Evolutionary conservation across 2,113 vertebrate genomes (phyloP), one percentile per base, ranked within the genome.

Genomic region (Mastomys natalensis): DNA sequence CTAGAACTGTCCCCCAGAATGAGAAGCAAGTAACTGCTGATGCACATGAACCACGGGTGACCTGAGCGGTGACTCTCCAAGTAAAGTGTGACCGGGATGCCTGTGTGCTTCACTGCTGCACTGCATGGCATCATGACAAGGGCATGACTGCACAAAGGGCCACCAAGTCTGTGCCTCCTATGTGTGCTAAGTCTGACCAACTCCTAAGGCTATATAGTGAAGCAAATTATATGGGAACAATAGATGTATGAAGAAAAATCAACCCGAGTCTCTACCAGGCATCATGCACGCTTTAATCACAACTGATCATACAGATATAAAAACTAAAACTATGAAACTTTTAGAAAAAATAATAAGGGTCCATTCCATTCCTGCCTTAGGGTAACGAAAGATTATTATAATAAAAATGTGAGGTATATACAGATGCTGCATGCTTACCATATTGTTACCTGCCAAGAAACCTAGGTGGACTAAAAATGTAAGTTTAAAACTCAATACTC

Each of bases 301-400:
- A 10, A 92, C 34, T 58, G 62, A 78, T 73, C 76, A 84, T 48
- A 89, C 17, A 86, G 43, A 88, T 22, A 58, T 40, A 60, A 93
- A 93, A 90, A 60, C 5, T 89, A 95, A 94, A 87, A 85, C 55
- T 73, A 81, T 40, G 6, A 60, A 95, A 90, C 43, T 73, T 94
- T 17, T 22, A 88, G 31, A 82, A 81, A 86, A n/a, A 86, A 87
- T 26, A 31, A 70, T 21, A 95, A 9, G 19, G 43, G 53, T 73
- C 40, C 34, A 74, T 62, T 78, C 94, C 48, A 29, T 53, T 78
- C 13, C 12, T 92, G 88, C 19, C n/a, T 55, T 94, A 21, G 3
- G 5, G 19, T 80, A 88, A 1, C 73, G 5, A 94, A 92, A 88
- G n/a, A 73, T 66, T 53, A 81, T 22, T 34, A 85, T 37, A 93